Evolutionary conservation across 2,888 invertebrate genomes (phyloP).

Genomic region (Lasioglossum lativentre): DNA sequence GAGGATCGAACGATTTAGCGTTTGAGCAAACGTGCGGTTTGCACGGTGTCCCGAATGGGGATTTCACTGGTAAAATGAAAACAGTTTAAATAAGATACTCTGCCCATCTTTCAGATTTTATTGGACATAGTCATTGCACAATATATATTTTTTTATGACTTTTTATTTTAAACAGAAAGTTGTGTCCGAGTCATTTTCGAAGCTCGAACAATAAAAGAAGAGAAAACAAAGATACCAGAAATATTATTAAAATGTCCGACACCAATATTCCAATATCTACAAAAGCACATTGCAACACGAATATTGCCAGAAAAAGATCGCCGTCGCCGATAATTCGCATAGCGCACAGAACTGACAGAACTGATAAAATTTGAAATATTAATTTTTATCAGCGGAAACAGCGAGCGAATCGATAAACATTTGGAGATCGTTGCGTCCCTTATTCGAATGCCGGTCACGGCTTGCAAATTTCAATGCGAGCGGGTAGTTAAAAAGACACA

Average conservation of each 20-base stretch:
- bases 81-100: not conserved
- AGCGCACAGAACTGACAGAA: not conserved
- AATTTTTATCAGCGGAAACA: not conserved
- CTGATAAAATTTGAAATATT: not conserved
- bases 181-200: not conserved
- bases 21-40: not conserved
- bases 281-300: not conserved
- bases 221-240: not conserved
- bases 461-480: not conserved
- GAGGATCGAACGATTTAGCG: not conserved
- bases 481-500: not conserved
- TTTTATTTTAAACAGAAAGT: not conserved
- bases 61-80: not conserved
- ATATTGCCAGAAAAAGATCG: not conserved
- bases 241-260: not conserved
- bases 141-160: not conserved
- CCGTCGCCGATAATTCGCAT: not conserved
- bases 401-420: not conserved
- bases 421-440: not conserved
- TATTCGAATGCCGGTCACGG: not conserved
- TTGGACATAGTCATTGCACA: not conserved
- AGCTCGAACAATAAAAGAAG: not conserved
- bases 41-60: not conserved
- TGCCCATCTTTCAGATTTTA: not conserved
- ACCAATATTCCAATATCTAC: not conserved